A percentile compares a stretch with the other conserved stretches of the same genome.
phyloP scores from a whole-genome alignment of 2,888 invertebrate species.

The Neria commutata region DNA sequence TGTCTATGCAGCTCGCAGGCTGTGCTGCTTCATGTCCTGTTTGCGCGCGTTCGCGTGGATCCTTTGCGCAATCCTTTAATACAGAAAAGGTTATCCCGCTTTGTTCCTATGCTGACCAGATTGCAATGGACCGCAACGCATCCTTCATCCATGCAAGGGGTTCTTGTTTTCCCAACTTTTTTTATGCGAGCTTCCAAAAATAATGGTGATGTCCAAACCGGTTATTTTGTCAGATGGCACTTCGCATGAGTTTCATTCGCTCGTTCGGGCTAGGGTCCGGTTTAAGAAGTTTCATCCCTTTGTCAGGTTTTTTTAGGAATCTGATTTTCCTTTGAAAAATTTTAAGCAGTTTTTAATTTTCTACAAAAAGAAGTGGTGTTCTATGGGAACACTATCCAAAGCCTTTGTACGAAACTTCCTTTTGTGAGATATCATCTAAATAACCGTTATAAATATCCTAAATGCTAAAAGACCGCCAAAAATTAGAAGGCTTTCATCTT shows the following conservation, averaged over 20 bases:
- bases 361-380: neutral
- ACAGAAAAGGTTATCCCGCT: conserved; percentile 19
- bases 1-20: neutral
- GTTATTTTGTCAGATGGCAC: conserved; percentile 36
- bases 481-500: too few relatives aligned
- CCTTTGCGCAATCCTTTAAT: neutral
- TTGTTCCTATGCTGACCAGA: conserved; percentile 43
- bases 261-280: neutral
- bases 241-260: conserved; percentile 25
- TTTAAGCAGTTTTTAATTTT: neutral
- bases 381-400: neutral
- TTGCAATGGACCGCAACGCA: conserved; percentile 42
- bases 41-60: neutral
- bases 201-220: conserved; percentile 52
- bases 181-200: conserved; percentile 27
- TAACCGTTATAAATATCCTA: conserved; percentile 27
- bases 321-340: neutral
- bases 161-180: neutral
- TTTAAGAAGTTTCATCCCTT: conserved; percentile 5
- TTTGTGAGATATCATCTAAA: conserved; percentile 10
- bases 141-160: neutral
- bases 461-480: conserved; percentile 44
- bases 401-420: neutral
- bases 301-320: neutral
- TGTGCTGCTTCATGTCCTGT: too few relatives aligned